A percentile compares a stretch with the other conserved stretches of the same genome.
These are phyloP conservation scores for Pleuronectes platessa DNA, from an alignment of 2,113 vertebrate species.

Conservation along the genomic window DNA sequence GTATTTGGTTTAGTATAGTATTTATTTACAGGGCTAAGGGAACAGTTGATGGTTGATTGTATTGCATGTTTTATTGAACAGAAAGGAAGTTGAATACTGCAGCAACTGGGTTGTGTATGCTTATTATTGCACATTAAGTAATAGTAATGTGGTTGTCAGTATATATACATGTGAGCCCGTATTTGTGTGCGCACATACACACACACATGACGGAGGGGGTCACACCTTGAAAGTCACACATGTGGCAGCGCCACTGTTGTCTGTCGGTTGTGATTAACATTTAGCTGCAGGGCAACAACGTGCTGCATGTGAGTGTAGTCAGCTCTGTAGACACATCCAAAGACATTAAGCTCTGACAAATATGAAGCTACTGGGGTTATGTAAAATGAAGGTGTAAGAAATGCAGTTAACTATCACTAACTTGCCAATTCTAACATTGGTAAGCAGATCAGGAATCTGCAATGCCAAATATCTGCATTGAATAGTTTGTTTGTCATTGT, in stretches of 20 bases:
- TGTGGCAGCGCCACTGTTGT: constrained; percentile 46
- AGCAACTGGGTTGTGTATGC: constrained; percentile 27
- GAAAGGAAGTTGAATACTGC: constrained; percentile 28
- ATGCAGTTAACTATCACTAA: background rate
- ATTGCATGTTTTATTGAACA: constrained; percentile 25
- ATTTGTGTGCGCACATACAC: background rate
- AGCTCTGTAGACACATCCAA: constrained; percentile 25
- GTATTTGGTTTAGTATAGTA: background rate
- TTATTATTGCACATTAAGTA: constrained; percentile 37
- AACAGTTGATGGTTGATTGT: background rate
- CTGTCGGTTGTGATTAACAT: constrained; percentile 49
- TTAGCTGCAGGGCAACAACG: constrained; percentile 19
- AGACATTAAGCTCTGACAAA: constrained; percentile 38
- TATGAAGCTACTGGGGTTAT: constrained; percentile 24
- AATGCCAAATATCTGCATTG: background rate
- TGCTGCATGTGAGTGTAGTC: constrained; percentile 5
- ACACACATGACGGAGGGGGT: background rate
- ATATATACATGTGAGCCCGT: background rate
- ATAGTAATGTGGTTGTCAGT: background rate
- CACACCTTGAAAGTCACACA: constrained; percentile 51
- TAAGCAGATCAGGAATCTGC: background rate
- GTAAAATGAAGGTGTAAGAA: background rate
- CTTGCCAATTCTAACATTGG: background rate
- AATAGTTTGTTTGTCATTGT: background rate
- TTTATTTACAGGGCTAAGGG: background rate